A percentile compares a stretch with the other conserved stretches of the same genome.
Evolutionary conservation across 2,113 vertebrate genomes (phyloP).

Genomic region (Pelecanus crispus): DNA sequence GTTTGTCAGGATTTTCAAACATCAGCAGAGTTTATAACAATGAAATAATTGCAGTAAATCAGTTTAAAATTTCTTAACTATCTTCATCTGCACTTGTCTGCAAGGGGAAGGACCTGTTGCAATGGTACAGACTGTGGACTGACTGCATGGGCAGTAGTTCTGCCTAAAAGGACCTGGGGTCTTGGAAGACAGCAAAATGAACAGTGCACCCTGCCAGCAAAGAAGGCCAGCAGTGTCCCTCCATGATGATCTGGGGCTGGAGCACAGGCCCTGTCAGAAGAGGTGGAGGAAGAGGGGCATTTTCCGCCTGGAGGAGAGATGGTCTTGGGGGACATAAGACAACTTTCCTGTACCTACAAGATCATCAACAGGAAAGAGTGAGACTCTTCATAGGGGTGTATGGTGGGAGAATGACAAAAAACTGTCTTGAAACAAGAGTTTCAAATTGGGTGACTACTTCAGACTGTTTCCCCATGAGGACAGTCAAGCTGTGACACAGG

Average conservation of each 20-base stretch:
- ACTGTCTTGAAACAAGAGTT: background rate
- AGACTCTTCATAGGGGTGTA: background rate
- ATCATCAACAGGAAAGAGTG: background rate
- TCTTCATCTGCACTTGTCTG: background rate
- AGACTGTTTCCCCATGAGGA: background rate
- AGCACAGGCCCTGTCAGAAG: background rate
- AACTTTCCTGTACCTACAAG: background rate
- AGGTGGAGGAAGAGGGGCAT: background rate
- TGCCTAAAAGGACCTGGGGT: background rate
- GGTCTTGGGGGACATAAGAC: background rate
- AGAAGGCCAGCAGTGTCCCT: background rate
- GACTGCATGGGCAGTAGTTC: background rate
- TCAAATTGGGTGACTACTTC: background rate
- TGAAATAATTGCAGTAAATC: background rate
- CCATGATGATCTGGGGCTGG: accelerated
- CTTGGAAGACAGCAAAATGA: background rate
- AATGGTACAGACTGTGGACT: background rate
- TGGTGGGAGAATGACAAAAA: background rate
- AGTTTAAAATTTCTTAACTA: background rate
- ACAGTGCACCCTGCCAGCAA: background rate
- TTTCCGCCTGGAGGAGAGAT: background rate
- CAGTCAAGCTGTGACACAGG: background rate
- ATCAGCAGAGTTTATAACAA: background rate
- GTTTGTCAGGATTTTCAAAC: background rate
- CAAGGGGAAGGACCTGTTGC: background rate